Conservation (phyloP, 2,797 vertebrate species). For the Champsocephalus esox region DNA sequence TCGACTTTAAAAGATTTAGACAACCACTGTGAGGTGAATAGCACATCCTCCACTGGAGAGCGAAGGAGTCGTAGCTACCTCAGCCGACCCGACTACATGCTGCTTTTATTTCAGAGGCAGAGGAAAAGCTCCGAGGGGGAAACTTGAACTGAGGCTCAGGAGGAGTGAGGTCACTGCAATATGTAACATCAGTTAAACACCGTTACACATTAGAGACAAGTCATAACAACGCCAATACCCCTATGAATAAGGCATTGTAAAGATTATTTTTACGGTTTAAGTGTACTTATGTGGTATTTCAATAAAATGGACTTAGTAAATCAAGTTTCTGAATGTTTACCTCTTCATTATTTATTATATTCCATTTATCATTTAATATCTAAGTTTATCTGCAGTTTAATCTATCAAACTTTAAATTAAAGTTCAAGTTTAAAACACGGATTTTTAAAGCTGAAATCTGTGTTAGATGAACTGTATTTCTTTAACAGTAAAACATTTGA, state of each 20-base stretch:
- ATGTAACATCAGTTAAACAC: constrained; percentile 40
- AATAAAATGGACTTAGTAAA: not conserved
- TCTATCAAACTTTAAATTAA: not conserved
- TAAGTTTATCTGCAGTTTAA: not conserved
- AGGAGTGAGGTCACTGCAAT: constrained; percentile 41
- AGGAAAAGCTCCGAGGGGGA: constrained; percentile 54
- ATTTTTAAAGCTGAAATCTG: not conserved
- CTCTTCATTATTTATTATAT: not conserved
- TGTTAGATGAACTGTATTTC: too few species aligned
- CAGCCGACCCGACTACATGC: constrained; percentile 59
- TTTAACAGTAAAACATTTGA: not conserved
- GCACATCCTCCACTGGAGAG: constrained; percentile 53
- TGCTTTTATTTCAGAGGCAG: constrained; percentile 60
- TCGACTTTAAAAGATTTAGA: too few species aligned
- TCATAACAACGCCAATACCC: constrained; percentile 21
- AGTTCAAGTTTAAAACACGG: not conserved
- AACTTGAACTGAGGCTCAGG: constrained; percentile 48
- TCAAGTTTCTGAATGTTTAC: not conserved
- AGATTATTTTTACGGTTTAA: not conserved
- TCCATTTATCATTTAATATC: not conserved
- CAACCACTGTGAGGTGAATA: constrained; percentile 43
- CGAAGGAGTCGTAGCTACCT: constrained; percentile 54
- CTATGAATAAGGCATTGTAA: not conserved
- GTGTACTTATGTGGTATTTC: not conserved
- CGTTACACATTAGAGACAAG: constrained; percentile 26